Percentiles rank a stretch among this genome's conserved stretches.
These are phyloP conservation scores for Pycnonotus jocosus DNA, from an alignment of 2,113 vertebrate species.

Conservation along the genomic window DNA sequence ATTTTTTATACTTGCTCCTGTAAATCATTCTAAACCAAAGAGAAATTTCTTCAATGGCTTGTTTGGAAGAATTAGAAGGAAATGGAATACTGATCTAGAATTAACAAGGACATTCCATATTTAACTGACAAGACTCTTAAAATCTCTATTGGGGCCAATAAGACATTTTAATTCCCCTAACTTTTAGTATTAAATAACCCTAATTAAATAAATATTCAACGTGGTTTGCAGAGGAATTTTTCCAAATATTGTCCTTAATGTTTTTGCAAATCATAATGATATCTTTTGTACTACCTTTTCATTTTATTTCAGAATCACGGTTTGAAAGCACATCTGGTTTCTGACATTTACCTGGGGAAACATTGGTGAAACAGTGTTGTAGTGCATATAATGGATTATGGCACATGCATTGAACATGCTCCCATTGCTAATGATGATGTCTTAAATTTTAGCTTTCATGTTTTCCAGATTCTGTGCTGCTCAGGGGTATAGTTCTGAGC, in stretches of 20 bases:
- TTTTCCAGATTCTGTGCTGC: neutral
- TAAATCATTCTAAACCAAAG: neutral
- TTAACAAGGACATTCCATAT: neutral
- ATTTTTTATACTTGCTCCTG: neutral
- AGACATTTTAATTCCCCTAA: neutral
- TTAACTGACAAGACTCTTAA: neutral
- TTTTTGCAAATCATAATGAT: neutral
- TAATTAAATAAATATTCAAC: slow-evolving; percentile 19
- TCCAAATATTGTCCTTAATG: neutral
- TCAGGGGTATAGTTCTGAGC: neutral
- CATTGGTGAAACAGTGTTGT: neutral
- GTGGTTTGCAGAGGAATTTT: neutral
- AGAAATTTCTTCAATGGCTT: neutral
- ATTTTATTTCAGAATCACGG: neutral
- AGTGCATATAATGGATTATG: neutral
- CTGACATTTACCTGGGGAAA: neutral
- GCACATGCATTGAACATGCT: rapidly evolving
- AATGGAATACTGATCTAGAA: neutral
- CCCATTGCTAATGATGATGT: neutral
- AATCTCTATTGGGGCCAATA: neutral
- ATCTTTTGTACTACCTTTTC: neutral
- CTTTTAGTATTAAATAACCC: neutral
- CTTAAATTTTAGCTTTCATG: neutral
- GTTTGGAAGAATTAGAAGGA: neutral
- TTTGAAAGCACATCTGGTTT: neutral